Evolutionary conservation across 2,888 invertebrate species (phyloP), one percentile per base, ranked within the genome.

Genomic region (Rutpela maculata): DNA sequence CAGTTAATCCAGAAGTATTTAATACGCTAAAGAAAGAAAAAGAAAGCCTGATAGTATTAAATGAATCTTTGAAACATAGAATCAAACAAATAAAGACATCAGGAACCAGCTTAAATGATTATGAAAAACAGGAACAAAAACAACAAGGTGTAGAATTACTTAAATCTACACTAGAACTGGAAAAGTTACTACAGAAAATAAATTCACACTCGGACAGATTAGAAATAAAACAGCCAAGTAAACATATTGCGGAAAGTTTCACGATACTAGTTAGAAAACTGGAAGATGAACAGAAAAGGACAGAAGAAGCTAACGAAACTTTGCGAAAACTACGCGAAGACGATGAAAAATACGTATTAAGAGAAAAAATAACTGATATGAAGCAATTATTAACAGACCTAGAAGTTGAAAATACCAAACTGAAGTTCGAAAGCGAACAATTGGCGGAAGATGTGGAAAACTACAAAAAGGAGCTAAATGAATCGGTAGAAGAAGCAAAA

Each of bases 321-420:
- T 72, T 84, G 31, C 63, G 84, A 77, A 78, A 80, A 70, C 63
- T 84, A n/a, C 72, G 85, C 22, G 79, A 82, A n/a, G 82, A 83
- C 50, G 84, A 85, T 55, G 84, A 85, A 73, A 84, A 84, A 69
- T 76, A 83, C 31, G 70, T 84, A 26, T 75, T 84, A 60, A 82
- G 80, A 71, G 84, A 84, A 43, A 84, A 83, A 78, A 76, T 85
- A 56, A 67, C 76, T 0, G 84, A 85, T 18, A 75, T 84, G 78
- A 85, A 84, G 38, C 83, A 84, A 57, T 66, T 83, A n/a, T 73
- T 85, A 12, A 83, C 81, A 10, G 83, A 85, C 60, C 43, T 85
- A 26, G 84, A 85, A 70, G 81, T 84, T 1, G 85, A 85, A 74
- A 85, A 85, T 57, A 82, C 84, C 0, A 85, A 84, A 71, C 19